Conservation (phyloP, 2,797 vertebrate genomes). For the Sebastes taczanowskii region DNA sequence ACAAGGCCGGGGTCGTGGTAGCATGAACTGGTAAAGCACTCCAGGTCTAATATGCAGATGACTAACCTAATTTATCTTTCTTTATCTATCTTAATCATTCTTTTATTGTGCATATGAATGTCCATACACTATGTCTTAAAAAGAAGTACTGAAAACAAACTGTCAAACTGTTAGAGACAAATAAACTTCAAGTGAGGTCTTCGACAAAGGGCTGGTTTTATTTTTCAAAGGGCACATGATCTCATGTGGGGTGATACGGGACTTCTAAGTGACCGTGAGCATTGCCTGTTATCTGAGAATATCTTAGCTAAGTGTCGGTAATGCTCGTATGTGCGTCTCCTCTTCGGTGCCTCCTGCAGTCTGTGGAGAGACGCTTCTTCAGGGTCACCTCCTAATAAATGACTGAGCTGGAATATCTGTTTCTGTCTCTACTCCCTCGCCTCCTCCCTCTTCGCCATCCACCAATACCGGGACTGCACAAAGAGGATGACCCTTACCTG, state of each 20-base stretch:
- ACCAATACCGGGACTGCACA: slow-evolving; percentile 44
- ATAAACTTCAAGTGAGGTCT: neutral
- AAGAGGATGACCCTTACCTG: slow-evolving; percentile 56
- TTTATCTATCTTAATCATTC: rapidly evolving
- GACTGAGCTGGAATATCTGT: slow-evolving; percentile 56
- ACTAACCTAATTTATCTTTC: neutral
- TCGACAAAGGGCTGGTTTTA: neutral
- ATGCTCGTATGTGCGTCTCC: slow-evolving; percentile 24
- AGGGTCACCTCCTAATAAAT: slow-evolving; percentile 68
- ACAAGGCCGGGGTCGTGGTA: neutral
- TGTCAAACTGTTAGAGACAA: neutral
- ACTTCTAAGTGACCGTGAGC: slow-evolving; percentile 2
- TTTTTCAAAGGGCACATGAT: slow-evolving; percentile 10
- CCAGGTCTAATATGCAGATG: neutral
- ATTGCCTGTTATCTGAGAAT: slow-evolving; percentile 18
- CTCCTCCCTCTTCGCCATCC: slow-evolving; percentile 8
- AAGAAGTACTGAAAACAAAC: neutral
- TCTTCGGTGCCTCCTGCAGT: slow-evolving; percentile 35
- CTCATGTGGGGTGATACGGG: neutral
- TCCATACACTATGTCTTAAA: neutral
- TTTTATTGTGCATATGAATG: neutral
- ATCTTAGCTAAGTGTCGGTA: slow-evolving; percentile 10
- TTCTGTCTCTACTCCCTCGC: slow-evolving; percentile 24
- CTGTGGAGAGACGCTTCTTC: slow-evolving; percentile 38
- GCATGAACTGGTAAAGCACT: neutral